phyloP scores from a whole-genome alignment of 2,113 vertebrate species.

The Phyllostomus discolor region DNA sequence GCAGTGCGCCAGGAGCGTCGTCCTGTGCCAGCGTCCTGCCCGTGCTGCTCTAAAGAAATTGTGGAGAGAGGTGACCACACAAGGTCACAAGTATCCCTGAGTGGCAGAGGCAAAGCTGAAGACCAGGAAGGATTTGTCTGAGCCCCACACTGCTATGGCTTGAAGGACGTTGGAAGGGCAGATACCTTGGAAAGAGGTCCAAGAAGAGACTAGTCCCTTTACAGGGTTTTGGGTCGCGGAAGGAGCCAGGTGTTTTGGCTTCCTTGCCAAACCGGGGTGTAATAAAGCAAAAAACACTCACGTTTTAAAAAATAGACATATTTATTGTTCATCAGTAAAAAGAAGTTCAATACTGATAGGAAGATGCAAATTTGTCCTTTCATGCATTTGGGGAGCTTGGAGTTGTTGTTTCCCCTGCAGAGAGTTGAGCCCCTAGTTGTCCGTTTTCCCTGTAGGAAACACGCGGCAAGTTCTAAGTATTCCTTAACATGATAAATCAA shows the following conservation, averaged over 20 bases:
- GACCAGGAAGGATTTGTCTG: not conserved
- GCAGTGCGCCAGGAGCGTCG: fast-evolving
- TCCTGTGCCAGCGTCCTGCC: fast-evolving
- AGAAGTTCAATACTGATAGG: not conserved
- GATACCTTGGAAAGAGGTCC: fast-evolving
- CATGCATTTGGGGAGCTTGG: not conserved
- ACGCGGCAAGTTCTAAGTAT: not conserved
- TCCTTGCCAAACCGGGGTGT: not conserved
- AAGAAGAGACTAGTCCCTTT: not conserved
- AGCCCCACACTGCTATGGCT: fast-evolving
- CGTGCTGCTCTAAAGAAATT: fast-evolving
- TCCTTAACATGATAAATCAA: not conserved
- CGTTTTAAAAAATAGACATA: conserved; percentile 43
- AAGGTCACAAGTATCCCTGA: fast-evolving
- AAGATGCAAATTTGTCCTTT: not conserved
- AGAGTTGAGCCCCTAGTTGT: not conserved
- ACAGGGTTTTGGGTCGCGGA: fast-evolving
- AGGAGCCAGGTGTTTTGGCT: too few relatives aligned
- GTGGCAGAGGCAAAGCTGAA: not conserved
- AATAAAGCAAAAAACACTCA: not conserved
- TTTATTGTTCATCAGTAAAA: conserved; percentile 69
- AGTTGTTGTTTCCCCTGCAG: too few relatives aligned
- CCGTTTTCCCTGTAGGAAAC: not conserved
- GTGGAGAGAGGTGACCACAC: not conserved
- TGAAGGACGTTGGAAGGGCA: not conserved